These are phyloP conservation scores for Drosophila micromelanica DNA, from an alignment of 1,140 invertebrate species.

Conservation along the genomic window DNA sequence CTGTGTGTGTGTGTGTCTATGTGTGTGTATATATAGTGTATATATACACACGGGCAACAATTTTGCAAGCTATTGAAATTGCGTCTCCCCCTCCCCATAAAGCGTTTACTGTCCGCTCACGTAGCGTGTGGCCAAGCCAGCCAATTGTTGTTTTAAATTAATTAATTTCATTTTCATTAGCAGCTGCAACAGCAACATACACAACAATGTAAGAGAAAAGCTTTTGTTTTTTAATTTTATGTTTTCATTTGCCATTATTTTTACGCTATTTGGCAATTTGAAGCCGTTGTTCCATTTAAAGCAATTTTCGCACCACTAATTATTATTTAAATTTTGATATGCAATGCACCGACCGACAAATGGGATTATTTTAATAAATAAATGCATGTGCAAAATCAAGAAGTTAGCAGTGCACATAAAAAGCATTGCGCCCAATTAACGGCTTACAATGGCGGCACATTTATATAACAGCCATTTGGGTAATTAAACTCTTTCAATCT, in stretches of 20 bases:
- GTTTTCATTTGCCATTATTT: slow-evolving; percentile 70
- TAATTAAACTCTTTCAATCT: background rate
- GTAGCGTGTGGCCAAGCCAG: slow-evolving; percentile 29
- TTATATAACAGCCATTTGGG: background rate
- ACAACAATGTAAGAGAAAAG: slow-evolving; percentile 11
- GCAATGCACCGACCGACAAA: slow-evolving; percentile 51
- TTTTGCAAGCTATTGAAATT: slow-evolving; percentile 56
- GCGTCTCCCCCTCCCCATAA: slow-evolving; percentile 27
- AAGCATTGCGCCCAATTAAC: slow-evolving; percentile 49
- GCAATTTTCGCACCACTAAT: slow-evolving; percentile 76
- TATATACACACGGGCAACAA: slow-evolving; percentile 10
- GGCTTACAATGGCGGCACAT: slow-evolving; percentile 27
- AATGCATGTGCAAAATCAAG: slow-evolving; percentile 71
- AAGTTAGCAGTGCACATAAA: slow-evolving; percentile 49
- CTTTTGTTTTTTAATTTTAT: slow-evolving; percentile 73
- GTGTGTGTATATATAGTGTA: background rate
- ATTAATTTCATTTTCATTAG: slow-evolving; percentile 79
- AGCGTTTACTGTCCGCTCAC: slow-evolving; percentile 31
- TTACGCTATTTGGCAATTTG: slow-evolving; percentile 73
- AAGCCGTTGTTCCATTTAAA: slow-evolving; percentile 61
- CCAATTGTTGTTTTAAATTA: slow-evolving; percentile 80
- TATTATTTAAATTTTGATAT: slow-evolving; percentile 81
- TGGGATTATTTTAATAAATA: slow-evolving; percentile 81
- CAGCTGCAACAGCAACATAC: slow-evolving; percentile 31
- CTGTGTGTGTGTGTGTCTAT: too few species aligned